phyloP scores from a whole-genome alignment of 2,797 vertebrate genomes.

The Spheniscus humboldti region DNA sequence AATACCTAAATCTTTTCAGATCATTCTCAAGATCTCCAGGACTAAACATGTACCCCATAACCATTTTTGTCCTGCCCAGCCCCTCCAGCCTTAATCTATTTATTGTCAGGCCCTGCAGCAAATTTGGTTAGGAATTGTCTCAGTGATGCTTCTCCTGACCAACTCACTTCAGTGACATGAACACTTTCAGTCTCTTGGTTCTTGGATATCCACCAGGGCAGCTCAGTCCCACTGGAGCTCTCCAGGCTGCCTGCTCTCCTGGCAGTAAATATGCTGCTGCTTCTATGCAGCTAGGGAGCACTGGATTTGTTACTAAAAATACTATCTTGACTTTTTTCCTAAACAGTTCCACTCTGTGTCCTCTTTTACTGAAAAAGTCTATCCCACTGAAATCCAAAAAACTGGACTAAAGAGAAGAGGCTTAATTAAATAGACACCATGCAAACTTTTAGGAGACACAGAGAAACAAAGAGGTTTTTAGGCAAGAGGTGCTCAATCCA shows the following conservation, averaged over 20 bases:
- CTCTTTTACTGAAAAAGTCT: neutral
- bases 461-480: neutral
- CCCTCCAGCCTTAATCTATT: neutral
- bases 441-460: neutral
- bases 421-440: neutral
- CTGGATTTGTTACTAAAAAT: neutral
- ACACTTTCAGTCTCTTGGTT: neutral
- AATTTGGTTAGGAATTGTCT: neutral
- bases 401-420: neutral
- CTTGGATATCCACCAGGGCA: neutral
- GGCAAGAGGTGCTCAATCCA: neutral
- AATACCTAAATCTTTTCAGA: neutral
- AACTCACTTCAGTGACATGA: neutral
- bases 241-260: neutral
- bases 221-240: neutral
- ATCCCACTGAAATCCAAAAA: neutral
- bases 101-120: neutral
- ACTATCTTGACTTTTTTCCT: neutral
- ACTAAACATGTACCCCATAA: fast-evolving
- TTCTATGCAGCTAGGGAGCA: neutral
- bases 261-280: neutral
- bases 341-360: neutral
- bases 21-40: neutral
- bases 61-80: neutral
- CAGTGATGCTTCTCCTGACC: neutral